phyloP scores from a whole-genome alignment of 2,888 invertebrate species.

The Trissolcus japonicus region DNA sequence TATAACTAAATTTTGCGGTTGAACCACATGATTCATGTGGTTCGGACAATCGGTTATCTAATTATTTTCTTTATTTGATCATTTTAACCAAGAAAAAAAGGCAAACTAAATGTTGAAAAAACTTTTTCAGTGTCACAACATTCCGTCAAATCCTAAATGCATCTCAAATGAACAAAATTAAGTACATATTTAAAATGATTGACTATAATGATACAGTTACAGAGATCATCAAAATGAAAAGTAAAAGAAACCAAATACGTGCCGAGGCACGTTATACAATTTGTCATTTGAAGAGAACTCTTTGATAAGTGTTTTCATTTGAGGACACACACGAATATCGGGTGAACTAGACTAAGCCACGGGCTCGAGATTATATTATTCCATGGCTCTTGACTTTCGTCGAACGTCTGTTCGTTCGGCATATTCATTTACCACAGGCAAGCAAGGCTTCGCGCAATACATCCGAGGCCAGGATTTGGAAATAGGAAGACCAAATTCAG shows the following conservation, averaged over 20 bases:
- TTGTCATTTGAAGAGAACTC: constrained; percentile 14
- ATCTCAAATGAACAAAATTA: constrained; percentile 7
- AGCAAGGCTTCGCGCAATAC: constrained; percentile 72
- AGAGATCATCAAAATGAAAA: constrained; percentile 9
- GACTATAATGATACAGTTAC: constrained; percentile 39
- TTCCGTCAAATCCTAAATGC: constrained; percentile 24
- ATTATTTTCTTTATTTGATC: constrained; percentile 1
- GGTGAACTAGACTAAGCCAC: constrained; percentile 60
- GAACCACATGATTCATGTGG: constrained; percentile 19
- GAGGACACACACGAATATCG: constrained; percentile 50
- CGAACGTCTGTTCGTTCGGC: constrained; percentile 41
- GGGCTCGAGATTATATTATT: constrained; percentile 61
- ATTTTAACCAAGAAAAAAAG: no score
- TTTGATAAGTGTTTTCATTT: constrained; percentile 20
- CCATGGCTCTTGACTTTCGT: constrained; percentile 57
- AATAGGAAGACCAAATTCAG: constrained; percentile 67
- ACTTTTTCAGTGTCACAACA: constrained; percentile 3
- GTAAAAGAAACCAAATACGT: constrained; percentile 17
- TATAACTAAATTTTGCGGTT: constrained; percentile 27
- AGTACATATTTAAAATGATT: constrained; percentile 34
- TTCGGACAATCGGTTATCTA: constrained; percentile 26
- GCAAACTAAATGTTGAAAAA: no score
- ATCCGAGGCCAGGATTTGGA: constrained; percentile 71
- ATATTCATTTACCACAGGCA: constrained; percentile 51
- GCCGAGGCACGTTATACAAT: constrained; percentile 14